Evolutionary conservation across 2,797 vertebrate species (phyloP).

Genomic region (Toxotes lorentzi): DNA sequence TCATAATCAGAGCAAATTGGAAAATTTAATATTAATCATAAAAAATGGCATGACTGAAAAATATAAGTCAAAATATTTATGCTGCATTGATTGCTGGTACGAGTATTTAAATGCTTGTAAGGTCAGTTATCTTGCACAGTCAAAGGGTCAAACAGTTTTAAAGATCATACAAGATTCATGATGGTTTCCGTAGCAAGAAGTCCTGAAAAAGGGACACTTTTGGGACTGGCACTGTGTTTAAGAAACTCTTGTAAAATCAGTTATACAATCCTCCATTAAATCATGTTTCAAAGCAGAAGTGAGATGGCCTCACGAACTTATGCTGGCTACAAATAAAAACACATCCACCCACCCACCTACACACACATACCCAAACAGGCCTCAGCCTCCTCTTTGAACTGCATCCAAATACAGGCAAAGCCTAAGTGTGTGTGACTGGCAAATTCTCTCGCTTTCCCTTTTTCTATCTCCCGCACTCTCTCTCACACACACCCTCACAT

Average conservation of each 20-base stretch:
- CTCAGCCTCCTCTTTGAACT: constrained; percentile 64
- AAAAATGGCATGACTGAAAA: background rate
- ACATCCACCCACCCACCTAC: constrained; percentile 54
- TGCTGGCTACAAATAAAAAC: constrained; percentile 63
- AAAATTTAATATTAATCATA: background rate
- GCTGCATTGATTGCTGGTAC: background rate
- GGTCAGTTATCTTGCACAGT: background rate
- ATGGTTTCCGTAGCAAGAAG: background rate
- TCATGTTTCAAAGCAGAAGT: constrained; percentile 66
- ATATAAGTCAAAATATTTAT: background rate
- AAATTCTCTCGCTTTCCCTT: constrained; percentile 53
- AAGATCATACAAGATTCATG: background rate
- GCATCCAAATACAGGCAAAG: constrained; percentile 56
- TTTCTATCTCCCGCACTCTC: constrained; percentile 29
- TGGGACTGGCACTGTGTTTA: constrained; percentile 2
- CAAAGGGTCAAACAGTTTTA: background rate
- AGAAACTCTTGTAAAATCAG: constrained; percentile 32
- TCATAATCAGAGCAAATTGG: background rate
- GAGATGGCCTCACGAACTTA: constrained; percentile 57
- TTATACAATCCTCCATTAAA: constrained; percentile 55
- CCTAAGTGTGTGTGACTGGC: constrained; percentile 66
- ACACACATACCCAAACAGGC: constrained; percentile 44
- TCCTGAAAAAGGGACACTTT: constrained; percentile 3
- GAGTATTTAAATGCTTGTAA: background rate
- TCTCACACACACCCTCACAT: constrained; percentile 26